Base-by-base conservation (phyloP, 2,113 vertebrate genomes). In the Struthidea cinerea region DNA sequence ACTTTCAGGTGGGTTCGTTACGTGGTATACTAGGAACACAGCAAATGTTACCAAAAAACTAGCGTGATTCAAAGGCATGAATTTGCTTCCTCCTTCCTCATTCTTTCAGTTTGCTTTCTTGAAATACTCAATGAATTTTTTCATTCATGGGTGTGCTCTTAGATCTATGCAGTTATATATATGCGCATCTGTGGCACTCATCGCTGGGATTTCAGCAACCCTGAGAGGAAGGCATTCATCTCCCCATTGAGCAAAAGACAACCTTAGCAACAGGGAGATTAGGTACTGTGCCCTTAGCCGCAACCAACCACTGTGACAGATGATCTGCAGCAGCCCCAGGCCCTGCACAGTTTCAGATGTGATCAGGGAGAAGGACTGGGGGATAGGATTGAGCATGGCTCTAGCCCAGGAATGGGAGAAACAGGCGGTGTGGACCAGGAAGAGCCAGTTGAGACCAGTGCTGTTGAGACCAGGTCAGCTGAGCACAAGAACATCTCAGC, bases 1-100 rank as follows among this genome's bases (percentile, higher is more conserved):
- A 63, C 63, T 89, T 88, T 88, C 73, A 89, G 69, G 64, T 86
- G 80, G 26, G 9, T 52, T 94, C 91, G 35, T 59, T 81, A 77
- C 4, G 10, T 28, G 39, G 46, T 87, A 56, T 57, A 32, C 32
- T 73, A 75, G 47, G 44, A 91, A 81, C 35, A 41, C 17, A 61
- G 32, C 4, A 83, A 94, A 70, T 47, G 9, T 59, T 75, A 74
- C 64, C 42, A 76, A 81, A 81, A 91, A 94, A 26, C 6, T 28
- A 69, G 27, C 1, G 1, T 67, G 69, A 91, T 84, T 88, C 77
- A 94, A 94, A 90, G 57, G 13, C 35, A 47, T 49, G 53, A 68
- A 81, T 89, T 94, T 73, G 9, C 21, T 78, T 78, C 78, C 9
- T 83, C 18, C 55, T 82, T 87, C 19, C 30, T 93, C 47, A 83